Percentiles rank a stretch among this genome's conserved stretches.
phyloP scores from a whole-genome alignment of 1,140 invertebrate genomes.

The Drosophila tani region DNA sequence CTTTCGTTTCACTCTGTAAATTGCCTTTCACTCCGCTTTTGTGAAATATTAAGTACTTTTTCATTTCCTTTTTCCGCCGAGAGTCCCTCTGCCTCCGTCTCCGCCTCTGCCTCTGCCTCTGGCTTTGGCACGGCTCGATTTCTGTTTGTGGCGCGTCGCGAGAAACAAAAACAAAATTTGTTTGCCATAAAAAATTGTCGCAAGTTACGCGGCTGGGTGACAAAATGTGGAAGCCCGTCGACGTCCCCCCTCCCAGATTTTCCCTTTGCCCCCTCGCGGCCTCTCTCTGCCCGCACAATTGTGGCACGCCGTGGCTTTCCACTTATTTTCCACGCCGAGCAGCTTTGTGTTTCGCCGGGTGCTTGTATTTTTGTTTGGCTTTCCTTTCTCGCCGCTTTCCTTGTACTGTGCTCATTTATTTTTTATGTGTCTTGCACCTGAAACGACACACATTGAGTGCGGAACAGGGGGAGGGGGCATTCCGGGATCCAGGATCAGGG shows the following conservation, averaged over 20 bases:
- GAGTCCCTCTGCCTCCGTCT: not conserved
- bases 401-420: conserved; percentile 66
- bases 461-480: not conserved
- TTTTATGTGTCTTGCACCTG: conserved; percentile 77
- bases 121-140: conserved; percentile 16
- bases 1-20: conserved; percentile 46
- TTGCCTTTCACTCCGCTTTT: conserved; percentile 55
- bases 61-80: conserved; percentile 51
- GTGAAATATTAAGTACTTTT: conserved; percentile 62
- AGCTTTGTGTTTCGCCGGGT: conserved; percentile 34
- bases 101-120: not conserved
- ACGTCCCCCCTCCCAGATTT: not conserved
- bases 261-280: not conserved
- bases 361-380: conserved; percentile 34
- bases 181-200: conserved; percentile 56
- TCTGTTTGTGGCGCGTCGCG: conserved; percentile 42
- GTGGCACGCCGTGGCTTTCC: conserved; percentile 41
- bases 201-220: conserved; percentile 59
- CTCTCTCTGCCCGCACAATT: conserved; percentile 36
- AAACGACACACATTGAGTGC: conserved; percentile 46
- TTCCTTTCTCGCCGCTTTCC: conserved; percentile 23
- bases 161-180: conserved; percentile 55
- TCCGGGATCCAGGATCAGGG: conserved; percentile 1
- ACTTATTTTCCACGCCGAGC: conserved; percentile 54
- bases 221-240: conserved; percentile 44